These are phyloP conservation scores for Parauchenoglanis punctatus DNA, from an alignment of 2,797 vertebrate species.

Conservation along the genomic window DNA sequence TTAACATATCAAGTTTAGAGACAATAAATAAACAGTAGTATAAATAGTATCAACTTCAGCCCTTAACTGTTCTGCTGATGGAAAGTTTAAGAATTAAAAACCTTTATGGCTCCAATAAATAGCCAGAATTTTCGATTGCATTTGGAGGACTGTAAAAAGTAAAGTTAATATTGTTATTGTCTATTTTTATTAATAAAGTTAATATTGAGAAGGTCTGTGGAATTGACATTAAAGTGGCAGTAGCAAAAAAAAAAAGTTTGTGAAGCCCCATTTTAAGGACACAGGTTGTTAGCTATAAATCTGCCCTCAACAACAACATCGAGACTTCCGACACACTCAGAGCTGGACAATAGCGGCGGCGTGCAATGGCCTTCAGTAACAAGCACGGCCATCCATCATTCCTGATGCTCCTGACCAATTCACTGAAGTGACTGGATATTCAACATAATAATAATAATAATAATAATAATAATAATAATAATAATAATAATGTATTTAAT, in stretches of 20 bases:
- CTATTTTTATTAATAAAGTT: not conserved
- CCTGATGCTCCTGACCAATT: not conserved
- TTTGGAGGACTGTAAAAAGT: not conserved
- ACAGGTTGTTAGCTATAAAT: conserved; percentile 73
- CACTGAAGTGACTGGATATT: not conserved
- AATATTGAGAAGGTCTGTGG: not conserved
- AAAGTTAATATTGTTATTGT: not conserved
- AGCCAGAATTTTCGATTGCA: not conserved
- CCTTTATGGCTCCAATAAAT: not conserved
- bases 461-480: not conserved
- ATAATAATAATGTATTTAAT: not conserved
- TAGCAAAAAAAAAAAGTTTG: not conserved
- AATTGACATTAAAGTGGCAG: conserved; percentile 57
- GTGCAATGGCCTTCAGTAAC: conserved; percentile 32
- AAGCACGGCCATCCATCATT: conserved; percentile 44
- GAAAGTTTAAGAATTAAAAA: not conserved
- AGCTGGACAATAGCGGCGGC: conserved; percentile 55
- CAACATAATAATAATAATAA: not conserved
- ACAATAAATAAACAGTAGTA: not conserved
- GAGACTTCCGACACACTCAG: conserved; percentile 55
- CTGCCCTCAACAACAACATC: conserved; percentile 58
- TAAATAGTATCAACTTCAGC: not conserved
- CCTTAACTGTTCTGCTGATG: not conserved
- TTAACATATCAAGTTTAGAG: not conserved
- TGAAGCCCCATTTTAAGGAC: conserved; percentile 63